A percentile compares a stretch with the other conserved stretches of the same genome.
These are phyloP conservation scores for Sitodiplosis mosellana DNA, from an alignment of 1,140 invertebrate species.

Conservation along the genomic window DNA sequence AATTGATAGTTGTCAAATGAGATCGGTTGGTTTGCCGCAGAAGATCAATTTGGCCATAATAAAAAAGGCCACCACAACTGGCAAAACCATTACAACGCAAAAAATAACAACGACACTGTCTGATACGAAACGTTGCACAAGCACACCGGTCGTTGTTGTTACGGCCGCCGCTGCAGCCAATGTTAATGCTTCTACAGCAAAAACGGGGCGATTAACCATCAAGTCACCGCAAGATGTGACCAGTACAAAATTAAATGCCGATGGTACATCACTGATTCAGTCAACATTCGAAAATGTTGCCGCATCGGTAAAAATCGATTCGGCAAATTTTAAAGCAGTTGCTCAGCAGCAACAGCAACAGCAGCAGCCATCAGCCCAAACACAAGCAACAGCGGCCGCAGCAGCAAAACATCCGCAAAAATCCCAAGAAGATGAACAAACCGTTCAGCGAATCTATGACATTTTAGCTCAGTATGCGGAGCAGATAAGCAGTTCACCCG, in stretches of 20 bases:
- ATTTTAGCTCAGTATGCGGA: slow-evolving; percentile 66
- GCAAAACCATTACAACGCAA: neutral
- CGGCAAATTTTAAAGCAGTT: too few relatives aligned
- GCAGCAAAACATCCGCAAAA: slow-evolving; percentile 51
- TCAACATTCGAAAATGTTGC: too few relatives aligned
- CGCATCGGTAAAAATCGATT: too few relatives aligned
- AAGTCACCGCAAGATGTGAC: too few relatives aligned
- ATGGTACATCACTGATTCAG: too few relatives aligned
- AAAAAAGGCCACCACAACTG: too few relatives aligned
- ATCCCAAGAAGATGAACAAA: slow-evolving; percentile 62
- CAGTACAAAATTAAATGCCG: too few relatives aligned
- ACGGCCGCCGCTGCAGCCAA: too few relatives aligned
- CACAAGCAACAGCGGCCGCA: slow-evolving; percentile 42
- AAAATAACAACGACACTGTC: neutral
- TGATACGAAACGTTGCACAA: neutral
- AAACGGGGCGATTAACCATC: neutral
- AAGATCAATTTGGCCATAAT: too few relatives aligned
- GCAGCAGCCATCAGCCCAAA: slow-evolving; percentile 29
- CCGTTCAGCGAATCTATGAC: slow-evolving; percentile 58
- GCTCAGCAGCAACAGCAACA: slow-evolving; percentile 32
- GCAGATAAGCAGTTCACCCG: slow-evolving; percentile 57
- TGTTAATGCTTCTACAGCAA: neutral
- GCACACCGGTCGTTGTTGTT: neutral
- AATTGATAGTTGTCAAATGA: too few relatives aligned
- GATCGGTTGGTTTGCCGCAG: too few relatives aligned